Evolutionary conservation across 1,140 invertebrate genomes (phyloP).

Genomic region (Drosophila chauvacae): DNA sequence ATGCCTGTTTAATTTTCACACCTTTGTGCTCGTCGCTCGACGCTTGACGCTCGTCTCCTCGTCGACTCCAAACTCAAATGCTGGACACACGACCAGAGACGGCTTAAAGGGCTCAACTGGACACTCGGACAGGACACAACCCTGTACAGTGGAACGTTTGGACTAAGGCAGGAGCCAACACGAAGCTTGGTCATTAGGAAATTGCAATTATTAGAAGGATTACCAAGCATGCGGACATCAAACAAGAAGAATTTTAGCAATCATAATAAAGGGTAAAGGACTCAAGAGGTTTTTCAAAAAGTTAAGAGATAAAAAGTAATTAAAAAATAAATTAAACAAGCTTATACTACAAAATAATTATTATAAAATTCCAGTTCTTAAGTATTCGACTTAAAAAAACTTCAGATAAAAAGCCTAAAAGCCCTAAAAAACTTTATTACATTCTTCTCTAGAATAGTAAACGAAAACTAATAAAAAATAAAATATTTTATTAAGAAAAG

Average conservation of each 20-base stretch:
- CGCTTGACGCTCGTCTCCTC: background rate
- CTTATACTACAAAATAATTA: background rate
- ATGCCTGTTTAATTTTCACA: conserved; percentile 80
- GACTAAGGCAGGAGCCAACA: conserved; percentile 5
- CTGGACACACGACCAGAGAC: conserved; percentile 58
- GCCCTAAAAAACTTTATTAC: background rate
- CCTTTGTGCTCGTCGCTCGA: conserved; percentile 59
- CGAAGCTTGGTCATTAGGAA: conserved; percentile 38
- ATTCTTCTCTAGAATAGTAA: background rate
- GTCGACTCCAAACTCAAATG: conserved; percentile 37
- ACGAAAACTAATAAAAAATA: background rate
- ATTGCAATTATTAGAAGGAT: conserved; percentile 47
- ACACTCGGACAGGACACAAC: conserved; percentile 12
- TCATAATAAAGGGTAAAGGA: background rate
- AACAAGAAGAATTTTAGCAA: background rate
- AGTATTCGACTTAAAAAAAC: background rate
- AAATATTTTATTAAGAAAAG: conserved; percentile 8
- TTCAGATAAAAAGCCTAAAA: background rate
- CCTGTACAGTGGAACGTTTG: conserved; percentile 19
- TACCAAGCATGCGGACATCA: conserved; percentile 9
- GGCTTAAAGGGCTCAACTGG: conserved; percentile 54
- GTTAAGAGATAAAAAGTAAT: too few species aligned
- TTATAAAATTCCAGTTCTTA: background rate
- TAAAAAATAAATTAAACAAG: background rate
- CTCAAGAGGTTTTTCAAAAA: too few species aligned